Conservation (phyloP, 2,888 invertebrate genomes). For the Hyposoter dolosus region DNA sequence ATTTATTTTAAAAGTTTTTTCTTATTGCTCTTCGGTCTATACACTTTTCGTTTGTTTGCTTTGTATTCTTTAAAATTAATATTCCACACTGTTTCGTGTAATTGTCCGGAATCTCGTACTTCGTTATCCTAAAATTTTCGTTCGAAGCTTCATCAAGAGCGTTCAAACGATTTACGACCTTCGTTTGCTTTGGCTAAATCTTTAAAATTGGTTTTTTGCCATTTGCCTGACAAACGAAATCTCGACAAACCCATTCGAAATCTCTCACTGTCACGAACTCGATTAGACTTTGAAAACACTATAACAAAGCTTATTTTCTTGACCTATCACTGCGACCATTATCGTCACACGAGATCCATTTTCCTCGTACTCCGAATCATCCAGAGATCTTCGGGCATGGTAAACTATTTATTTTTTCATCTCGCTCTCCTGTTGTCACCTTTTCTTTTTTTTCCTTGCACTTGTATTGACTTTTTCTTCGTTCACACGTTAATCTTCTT, state of each 20-base stretch:
- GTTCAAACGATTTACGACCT: constrained; percentile 72
- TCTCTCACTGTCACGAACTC: constrained; percentile 51
- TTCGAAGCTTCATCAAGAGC: constrained; percentile 74
- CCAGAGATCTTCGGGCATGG: constrained; percentile 40
- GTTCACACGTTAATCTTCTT: neutral
- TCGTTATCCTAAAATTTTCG: constrained; percentile 65
- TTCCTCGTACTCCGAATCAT: constrained; percentile 46
- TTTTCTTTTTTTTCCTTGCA: neutral
- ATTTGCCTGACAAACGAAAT: constrained; percentile 62
- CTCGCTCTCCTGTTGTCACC: constrained; percentile 4
- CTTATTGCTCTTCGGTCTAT: constrained; percentile 51
- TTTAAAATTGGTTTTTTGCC: constrained; percentile 41
- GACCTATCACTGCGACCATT: constrained; percentile 47
- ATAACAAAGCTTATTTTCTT: constrained; percentile 73
- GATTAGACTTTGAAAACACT: constrained; percentile 74
- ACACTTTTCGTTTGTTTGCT: constrained; percentile 28
- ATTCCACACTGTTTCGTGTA: constrained; percentile 56
- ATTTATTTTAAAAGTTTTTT: constrained; percentile 47
- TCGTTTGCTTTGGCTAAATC: constrained; percentile 52
- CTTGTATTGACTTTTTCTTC: constrained; percentile 33
- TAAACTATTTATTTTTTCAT: constrained; percentile 43
- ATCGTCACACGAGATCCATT: constrained; percentile 59
- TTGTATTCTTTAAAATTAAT: neutral
- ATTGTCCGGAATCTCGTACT: constrained; percentile 69
- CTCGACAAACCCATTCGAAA: constrained; percentile 62